Conservation (phyloP, 1,140 invertebrate genomes). For the Drosophila bifasciata region DNA sequence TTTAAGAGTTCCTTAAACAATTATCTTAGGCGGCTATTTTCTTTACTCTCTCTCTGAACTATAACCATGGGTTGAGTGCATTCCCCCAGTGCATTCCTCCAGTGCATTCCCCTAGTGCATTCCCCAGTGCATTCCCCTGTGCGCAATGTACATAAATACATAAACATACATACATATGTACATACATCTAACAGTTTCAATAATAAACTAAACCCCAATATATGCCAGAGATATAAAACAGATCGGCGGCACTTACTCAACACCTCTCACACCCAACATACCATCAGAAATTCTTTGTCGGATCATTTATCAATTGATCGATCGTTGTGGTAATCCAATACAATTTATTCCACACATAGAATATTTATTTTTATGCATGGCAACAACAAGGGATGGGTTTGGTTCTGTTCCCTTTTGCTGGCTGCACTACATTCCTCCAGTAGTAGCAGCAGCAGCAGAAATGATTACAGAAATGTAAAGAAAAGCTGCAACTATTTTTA, state of each 20-base stretch:
- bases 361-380: constrained; percentile 18
- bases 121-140: too few species aligned
- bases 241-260: constrained; percentile 11
- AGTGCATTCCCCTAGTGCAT: too few species aligned
- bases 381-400: constrained; percentile 25
- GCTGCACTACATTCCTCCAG: constrained; percentile 59
- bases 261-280: not conserved
- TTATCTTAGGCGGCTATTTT: too few species aligned
- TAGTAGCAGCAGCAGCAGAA: too few species aligned
- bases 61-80: too few species aligned
- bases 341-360: constrained; percentile 34
- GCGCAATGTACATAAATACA: too few species aligned
- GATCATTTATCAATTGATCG: constrained; percentile 40
- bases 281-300: constrained; percentile 4
- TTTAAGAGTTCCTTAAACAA: too few species aligned
- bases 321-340: constrained; percentile 32
- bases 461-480: constrained; percentile 34
- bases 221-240: constrained; percentile 29
- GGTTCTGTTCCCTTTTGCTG: constrained; percentile 32
- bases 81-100: too few species aligned
- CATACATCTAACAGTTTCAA: too few species aligned
- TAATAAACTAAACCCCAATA: constrained; percentile 1
- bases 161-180: too few species aligned
- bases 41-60: too few species aligned
- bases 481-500: constrained; percentile 67